These are phyloP conservation scores for Chloroclystis v-ata DNA, from an alignment of 2,888 invertebrate genomes.

Conservation along the genomic window DNA sequence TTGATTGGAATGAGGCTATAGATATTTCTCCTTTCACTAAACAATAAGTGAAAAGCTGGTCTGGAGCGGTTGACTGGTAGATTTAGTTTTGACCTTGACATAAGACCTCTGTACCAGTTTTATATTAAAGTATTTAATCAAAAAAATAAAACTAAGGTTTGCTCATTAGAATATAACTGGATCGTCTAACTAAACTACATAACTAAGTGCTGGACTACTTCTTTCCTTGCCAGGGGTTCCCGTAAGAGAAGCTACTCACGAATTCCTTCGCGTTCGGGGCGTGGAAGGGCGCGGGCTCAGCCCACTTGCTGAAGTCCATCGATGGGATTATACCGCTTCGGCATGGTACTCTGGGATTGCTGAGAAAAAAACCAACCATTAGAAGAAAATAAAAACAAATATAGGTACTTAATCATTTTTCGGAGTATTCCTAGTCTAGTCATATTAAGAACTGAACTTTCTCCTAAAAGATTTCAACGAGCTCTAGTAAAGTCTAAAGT, in stretches of 20 bases:
- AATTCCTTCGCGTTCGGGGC: constrained; percentile 74
- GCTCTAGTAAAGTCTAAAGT: no score
- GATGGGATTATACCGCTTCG: constrained; percentile 91
- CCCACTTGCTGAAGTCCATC: constrained; percentile 94
- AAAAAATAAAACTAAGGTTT: no score
- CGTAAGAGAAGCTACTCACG: constrained; percentile 81
- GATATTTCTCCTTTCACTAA: no score
- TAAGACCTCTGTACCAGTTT: no score
- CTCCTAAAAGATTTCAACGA: constrained; percentile 7
- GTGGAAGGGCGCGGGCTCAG: constrained; percentile 80
- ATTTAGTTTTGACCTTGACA: no score
- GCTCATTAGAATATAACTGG: constrained; percentile 8
- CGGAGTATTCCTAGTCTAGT: no score
- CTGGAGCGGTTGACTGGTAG: no score
- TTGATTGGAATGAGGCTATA: no score
- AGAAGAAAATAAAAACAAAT: background rate
- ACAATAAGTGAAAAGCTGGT: no score
- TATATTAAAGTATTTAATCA: no score
- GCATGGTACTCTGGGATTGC: constrained; percentile 95
- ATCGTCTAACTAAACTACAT: constrained; percentile 1
- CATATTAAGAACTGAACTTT: background rate
- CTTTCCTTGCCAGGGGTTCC: constrained; percentile 68
- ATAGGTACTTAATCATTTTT: background rate
- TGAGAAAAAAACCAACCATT: constrained; percentile 49
- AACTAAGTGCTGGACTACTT: constrained; percentile 54